phyloP scores from a whole-genome alignment of 2,797 vertebrate species.

The Toxotes lorentzi region DNA sequence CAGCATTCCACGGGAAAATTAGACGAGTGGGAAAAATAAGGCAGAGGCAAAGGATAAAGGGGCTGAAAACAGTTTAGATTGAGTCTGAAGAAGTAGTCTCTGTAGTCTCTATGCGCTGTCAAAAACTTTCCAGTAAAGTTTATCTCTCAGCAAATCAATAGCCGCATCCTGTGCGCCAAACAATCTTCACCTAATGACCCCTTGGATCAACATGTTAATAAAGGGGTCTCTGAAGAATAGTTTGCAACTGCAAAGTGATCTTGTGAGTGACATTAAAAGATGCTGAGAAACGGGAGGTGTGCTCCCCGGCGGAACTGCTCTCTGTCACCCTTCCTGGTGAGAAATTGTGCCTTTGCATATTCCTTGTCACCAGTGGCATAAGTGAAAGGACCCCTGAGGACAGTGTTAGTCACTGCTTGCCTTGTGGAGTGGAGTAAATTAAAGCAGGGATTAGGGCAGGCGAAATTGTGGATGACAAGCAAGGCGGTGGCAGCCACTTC shows the following conservation, averaged over 20 bases:
- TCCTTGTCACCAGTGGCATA: slow-evolving; percentile 94
- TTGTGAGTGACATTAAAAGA: slow-evolving; percentile 92
- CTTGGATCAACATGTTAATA: slow-evolving; percentile 88
- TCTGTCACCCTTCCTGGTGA: slow-evolving; percentile 95
- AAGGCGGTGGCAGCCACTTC: slow-evolving; percentile 88
- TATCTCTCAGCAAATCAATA: slow-evolving; percentile 85
- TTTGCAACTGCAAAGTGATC: slow-evolving; percentile 90
- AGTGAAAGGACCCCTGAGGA: slow-evolving; percentile 97
- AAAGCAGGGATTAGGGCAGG: slow-evolving; percentile 94
- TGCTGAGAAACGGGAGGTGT: slow-evolving; percentile 87
- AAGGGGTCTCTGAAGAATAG: slow-evolving; percentile 90
- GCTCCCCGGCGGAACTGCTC: slow-evolving; percentile 90
- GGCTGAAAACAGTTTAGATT: slow-evolving; percentile 74
- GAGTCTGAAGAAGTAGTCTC: slow-evolving; percentile 76
- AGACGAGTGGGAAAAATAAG: slow-evolving; percentile 82
- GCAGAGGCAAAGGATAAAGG: slow-evolving; percentile 62
- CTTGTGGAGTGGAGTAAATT: slow-evolving; percentile 94
- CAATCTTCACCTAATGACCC: slow-evolving; percentile 82
- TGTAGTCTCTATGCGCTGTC: slow-evolving; percentile 61
- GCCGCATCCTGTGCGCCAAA: slow-evolving; percentile 70
- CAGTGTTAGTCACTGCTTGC: slow-evolving; percentile 89
- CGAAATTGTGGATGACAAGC: slow-evolving; percentile 95
- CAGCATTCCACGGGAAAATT: slow-evolving; percentile 85
- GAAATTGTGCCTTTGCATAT: slow-evolving; percentile 97
- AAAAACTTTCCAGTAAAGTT: slow-evolving; percentile 78